Evolutionary conservation across 2,888 invertebrate species (phyloP).

Genomic region (Schizotus pectinicornis): DNA sequence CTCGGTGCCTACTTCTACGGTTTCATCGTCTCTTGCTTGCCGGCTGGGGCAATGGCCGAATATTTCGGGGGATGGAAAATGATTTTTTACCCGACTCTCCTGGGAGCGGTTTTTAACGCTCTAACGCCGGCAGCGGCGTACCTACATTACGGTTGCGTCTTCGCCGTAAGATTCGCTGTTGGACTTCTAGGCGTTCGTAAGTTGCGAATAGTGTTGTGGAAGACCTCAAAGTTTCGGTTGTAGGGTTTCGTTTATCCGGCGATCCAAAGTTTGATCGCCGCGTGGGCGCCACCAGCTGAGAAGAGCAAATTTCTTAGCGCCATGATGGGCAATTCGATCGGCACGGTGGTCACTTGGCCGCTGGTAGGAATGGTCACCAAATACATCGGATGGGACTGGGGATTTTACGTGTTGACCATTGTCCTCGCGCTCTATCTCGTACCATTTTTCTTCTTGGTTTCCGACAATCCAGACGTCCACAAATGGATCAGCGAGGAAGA

Average conservation of each 20-base stretch:
- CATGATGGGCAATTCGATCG: slow-evolving; percentile 75
- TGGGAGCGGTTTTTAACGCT: slow-evolving; percentile 42
- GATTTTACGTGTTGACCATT: slow-evolving; percentile 69
- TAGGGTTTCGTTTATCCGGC: slow-evolving; percentile 70
- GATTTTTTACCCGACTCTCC: slow-evolving; percentile 40
- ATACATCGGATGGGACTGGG: slow-evolving; percentile 69
- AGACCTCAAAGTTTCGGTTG: slow-evolving; percentile 3
- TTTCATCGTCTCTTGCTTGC: slow-evolving; percentile 41
- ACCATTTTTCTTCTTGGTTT: slow-evolving; percentile 69
- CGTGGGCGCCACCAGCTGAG: slow-evolving; percentile 78
- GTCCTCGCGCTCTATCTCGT: slow-evolving; percentile 64
- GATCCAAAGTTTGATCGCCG: slow-evolving; percentile 69
- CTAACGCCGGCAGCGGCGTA: slow-evolving; percentile 65
- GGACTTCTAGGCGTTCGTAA: slow-evolving; percentile 62
- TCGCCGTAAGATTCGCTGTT: slow-evolving; percentile 63
- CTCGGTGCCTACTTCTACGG: slow-evolving; percentile 46
- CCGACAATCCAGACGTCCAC: slow-evolving; percentile 69
- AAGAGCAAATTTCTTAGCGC: slow-evolving; percentile 76
- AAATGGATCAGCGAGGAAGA: slow-evolving; percentile 68
- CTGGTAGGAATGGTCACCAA: slow-evolving; percentile 70
- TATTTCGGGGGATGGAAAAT: slow-evolving; percentile 43
- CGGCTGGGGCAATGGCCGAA: slow-evolving; percentile 43
- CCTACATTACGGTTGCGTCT: slow-evolving; percentile 62
- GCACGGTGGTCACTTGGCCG: slow-evolving; percentile 74
- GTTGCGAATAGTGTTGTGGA: neutral